Base-by-base conservation (phyloP, 2,888 invertebrate species). In the Polymixis lichenea region DNA sequence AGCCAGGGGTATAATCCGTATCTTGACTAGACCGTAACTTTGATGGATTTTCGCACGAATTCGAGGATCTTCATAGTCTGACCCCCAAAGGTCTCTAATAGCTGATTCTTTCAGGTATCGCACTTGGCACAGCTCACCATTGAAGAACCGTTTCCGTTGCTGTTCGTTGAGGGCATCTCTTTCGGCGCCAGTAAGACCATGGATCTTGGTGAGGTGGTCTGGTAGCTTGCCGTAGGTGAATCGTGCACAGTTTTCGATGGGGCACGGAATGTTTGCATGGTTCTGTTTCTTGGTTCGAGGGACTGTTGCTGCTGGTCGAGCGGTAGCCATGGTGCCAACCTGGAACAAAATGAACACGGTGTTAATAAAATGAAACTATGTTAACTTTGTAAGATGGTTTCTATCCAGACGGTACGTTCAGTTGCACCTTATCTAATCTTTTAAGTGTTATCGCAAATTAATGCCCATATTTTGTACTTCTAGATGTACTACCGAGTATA, bases 91-190 rank as follows among this genome's bases (percentile, higher is more conserved):
- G 66, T 97, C 97, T 86, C 96, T 90, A n/a, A 97, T 96, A 0
- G 97, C 97, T 7, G 97, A 94, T 90, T 97, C 97, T 83, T 97
- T 97, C 4, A 97, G 91, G 80, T 95, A 97, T 19, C 96, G 90
- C 0, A 97, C 97, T 93, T 97, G 97, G 75, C 97, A 97, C 0
- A 97, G 92, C 90, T 97, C 97, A n/a, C 97, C 97, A 80, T 97
- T 97, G 84, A 97, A 97, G 89, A 97, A 97, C 28, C 97, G 89
- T 85, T 97, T 97, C 51, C 97, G 90, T 83, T 97, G 97, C 83
- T 96, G 96, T 84, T 97, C 97, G 82, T 97, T 97, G 22, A 97
- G 93, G 0, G 95, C 89, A 64, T 97, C 97, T 84, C 97, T 91
- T 83, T 97, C 97, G 15, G 96, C 93, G 19, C 97, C 97, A 0